These are phyloP conservation scores for Diprion similis DNA, from an alignment of 1,140 invertebrate genomes.

Conservation along the genomic window DNA sequence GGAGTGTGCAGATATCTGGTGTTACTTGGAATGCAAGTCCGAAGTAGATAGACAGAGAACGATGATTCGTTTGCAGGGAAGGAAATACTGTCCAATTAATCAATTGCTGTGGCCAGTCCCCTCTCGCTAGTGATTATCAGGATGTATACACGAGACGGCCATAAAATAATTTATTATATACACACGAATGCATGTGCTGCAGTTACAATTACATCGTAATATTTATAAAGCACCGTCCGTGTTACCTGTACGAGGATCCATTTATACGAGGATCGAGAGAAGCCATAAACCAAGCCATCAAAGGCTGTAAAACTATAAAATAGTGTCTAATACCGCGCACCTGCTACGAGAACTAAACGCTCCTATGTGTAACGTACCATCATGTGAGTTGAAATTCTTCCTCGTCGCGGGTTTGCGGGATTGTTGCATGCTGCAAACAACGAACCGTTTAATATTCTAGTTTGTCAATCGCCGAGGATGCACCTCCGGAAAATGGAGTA, in stretches of 20 bases:
- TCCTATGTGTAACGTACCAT: too few species aligned
- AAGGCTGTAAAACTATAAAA: conserved; percentile 2
- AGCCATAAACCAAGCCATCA: conserved; percentile 5
- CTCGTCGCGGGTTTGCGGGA: too few species aligned
- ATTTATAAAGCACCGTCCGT: not conserved
- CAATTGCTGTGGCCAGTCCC: not conserved
- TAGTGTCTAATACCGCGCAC: not conserved
- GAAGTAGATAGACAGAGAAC: too few species aligned
- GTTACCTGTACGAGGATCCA: not conserved
- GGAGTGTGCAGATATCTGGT: too few species aligned
- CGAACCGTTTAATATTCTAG: too few species aligned
- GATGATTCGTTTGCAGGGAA: too few species aligned
- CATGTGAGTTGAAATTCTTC: too few species aligned
- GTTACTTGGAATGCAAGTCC: too few species aligned
- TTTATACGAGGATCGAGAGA: not conserved
- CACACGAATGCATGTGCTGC: not conserved
- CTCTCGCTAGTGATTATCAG: not conserved
- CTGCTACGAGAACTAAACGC: not conserved
- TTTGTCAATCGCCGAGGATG: too few species aligned
- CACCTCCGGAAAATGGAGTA: too few species aligned
- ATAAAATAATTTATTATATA: not conserved
- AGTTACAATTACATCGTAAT: conserved; percentile 1
- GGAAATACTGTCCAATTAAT: too few species aligned
- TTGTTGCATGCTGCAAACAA: too few species aligned
- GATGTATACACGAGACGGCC: not conserved